Evolutionary conservation across 2,113 vertebrate genomes (phyloP).

Genomic region (Catharus bicknelli): DNA sequence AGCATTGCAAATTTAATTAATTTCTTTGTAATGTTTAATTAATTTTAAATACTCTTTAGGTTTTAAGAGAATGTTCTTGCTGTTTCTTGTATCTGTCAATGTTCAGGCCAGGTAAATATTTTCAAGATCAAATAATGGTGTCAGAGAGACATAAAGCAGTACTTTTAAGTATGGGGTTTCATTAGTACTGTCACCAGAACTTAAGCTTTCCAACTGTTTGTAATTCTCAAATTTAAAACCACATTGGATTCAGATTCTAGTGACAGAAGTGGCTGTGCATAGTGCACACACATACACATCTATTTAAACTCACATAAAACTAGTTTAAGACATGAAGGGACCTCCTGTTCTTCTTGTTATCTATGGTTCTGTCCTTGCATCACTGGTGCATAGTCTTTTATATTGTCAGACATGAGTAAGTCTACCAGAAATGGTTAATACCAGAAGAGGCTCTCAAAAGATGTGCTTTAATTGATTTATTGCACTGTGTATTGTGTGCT

Average conservation of each 20-base stretch:
- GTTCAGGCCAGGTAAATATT: background rate
- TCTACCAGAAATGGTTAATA: background rate
- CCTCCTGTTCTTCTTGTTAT: background rate
- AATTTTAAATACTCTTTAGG: background rate
- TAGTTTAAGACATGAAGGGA: background rate
- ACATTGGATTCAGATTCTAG: background rate
- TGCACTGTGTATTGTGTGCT: background rate
- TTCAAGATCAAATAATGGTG: background rate
- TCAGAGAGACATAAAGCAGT: background rate
- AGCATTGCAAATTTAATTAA: background rate
- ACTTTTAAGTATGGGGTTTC: background rate
- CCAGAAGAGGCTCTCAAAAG: background rate
- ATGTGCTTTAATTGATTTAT: background rate
- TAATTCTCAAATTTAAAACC: background rate
- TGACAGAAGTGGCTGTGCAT: background rate
- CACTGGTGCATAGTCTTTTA: background rate
- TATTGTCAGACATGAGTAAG: background rate
- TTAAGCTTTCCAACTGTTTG: background rate
- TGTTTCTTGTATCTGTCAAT: background rate
- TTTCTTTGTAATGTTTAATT: background rate
- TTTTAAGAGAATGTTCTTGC: background rate
- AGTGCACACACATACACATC: background rate
- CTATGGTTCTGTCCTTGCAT: background rate
- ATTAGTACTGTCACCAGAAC: background rate
- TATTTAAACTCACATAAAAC: background rate